phyloP scores from a whole-genome alignment of 2,113 vertebrate species.

The Bubo blakistoni region DNA sequence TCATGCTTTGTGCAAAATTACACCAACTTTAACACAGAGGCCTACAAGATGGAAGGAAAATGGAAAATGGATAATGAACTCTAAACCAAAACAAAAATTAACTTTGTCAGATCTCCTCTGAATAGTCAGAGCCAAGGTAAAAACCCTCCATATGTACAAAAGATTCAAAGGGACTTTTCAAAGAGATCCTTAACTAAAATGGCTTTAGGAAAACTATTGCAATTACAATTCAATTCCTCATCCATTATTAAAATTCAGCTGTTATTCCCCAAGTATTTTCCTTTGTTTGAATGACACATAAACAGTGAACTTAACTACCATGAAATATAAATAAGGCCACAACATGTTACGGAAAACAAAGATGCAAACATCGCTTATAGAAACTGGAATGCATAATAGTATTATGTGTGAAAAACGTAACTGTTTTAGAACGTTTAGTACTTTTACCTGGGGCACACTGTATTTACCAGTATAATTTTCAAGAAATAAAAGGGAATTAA shows the following conservation, averaged over 20 bases:
- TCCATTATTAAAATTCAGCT: constrained; percentile 32
- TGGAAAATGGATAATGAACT: not conserved
- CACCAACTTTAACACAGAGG: not conserved
- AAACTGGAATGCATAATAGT: not conserved
- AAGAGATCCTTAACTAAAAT: not conserved
- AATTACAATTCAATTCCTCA: not conserved
- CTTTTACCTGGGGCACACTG: not conserved
- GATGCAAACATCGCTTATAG: not conserved
- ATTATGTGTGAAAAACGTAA: not conserved
- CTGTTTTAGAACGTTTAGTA: not conserved
- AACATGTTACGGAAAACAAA: not conserved
- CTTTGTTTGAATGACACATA: not conserved
- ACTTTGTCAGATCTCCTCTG: not conserved
- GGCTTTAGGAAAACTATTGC: not conserved
- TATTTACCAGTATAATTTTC: not conserved
- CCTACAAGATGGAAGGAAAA: not conserved
- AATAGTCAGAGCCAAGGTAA: not conserved
- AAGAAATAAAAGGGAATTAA: not conserved
- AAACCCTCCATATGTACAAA: not conserved
- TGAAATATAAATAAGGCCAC: constrained; percentile 21
- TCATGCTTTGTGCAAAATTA: not conserved
- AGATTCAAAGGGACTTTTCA: not conserved
- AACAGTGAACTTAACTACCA: constrained; percentile 28
- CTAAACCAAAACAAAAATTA: not conserved
- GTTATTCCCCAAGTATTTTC: not conserved